Evolutionary conservation across 2,113 vertebrate species (phyloP).

Genomic region (Leptobrachium ailaonicum): DNA sequence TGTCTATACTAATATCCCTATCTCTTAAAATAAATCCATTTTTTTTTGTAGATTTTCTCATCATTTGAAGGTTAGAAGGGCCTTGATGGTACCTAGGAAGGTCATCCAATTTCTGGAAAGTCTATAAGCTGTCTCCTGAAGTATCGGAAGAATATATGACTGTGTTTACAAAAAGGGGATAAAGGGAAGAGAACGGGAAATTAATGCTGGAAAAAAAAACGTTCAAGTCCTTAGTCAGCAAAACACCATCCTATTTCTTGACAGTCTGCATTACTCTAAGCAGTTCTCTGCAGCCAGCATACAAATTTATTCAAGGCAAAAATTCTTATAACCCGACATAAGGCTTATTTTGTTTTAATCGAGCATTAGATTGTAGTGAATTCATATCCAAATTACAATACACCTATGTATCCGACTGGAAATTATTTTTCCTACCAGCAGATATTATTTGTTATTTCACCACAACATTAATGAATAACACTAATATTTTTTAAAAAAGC

Average conservation of each 20-base stretch:
- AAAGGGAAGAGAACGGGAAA: neutral
- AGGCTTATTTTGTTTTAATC: too few species aligned
- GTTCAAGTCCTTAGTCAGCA: neutral
- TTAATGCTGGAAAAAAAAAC: neutral
- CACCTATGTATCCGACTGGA: too few species aligned
- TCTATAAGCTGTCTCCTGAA: slow-evolving; percentile 16
- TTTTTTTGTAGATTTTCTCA: slow-evolving; percentile 4
- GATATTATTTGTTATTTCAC: too few species aligned
- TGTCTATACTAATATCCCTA: neutral
- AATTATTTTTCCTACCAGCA: too few species aligned
- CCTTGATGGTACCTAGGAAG: neutral
- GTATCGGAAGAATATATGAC: slow-evolving; percentile 17
- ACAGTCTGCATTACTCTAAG: neutral
- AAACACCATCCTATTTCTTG: slow-evolving; percentile 20
- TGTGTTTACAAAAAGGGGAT: slow-evolving; percentile 12
- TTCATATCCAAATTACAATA: too few species aligned
- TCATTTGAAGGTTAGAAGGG: neutral
- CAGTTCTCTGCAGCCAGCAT: too few species aligned
- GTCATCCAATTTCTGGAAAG: slow-evolving; percentile 13
- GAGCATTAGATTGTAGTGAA: too few species aligned
- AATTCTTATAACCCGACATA: too few species aligned
- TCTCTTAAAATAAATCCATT: slow-evolving; percentile 1
- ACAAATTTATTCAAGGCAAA: too few species aligned
- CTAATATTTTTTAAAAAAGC: too few species aligned
- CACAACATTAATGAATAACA: too few species aligned